These are phyloP conservation scores for Ostrea edulis DNA, from an alignment of 1,140 invertebrate genomes.

Conservation along the genomic window DNA sequence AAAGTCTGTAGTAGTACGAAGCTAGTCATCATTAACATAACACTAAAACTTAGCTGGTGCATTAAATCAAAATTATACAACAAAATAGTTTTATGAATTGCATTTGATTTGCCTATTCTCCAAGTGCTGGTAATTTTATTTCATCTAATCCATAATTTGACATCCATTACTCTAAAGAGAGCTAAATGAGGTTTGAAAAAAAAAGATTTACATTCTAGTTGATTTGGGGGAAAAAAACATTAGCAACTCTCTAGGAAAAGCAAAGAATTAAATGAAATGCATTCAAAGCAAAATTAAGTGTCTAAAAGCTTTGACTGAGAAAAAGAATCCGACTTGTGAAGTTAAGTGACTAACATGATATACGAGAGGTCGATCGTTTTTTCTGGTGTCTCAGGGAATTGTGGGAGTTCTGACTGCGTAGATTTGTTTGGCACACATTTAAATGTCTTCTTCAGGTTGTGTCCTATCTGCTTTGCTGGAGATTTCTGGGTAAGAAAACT, in stretches of 20 bases:
- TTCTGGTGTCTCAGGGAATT: slow-evolving; percentile 86
- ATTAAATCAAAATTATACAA: too few species aligned
- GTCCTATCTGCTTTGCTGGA: slow-evolving; percentile 87
- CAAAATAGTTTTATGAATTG: too few species aligned
- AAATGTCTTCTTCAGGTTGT: slow-evolving; percentile 97
- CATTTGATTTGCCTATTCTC: too few species aligned
- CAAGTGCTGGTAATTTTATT: too few species aligned
- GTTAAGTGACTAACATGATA: slow-evolving; percentile 88
- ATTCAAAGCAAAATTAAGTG: background rate
- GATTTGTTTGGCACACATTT: slow-evolving; percentile 95
- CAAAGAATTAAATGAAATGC: background rate
- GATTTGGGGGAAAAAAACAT: too few species aligned
- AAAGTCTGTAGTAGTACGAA: too few species aligned
- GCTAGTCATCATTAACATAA: too few species aligned
- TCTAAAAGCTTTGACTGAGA: background rate
- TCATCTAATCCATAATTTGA: too few species aligned
- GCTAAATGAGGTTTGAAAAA: too few species aligned
- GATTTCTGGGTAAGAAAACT: slow-evolving; percentile 80
- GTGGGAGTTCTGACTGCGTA: slow-evolving; percentile 81
- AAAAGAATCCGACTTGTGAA: background rate
- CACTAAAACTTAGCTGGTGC: too few species aligned
- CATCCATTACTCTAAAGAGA: too few species aligned
- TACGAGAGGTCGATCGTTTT: slow-evolving; percentile 96
- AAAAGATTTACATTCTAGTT: too few species aligned
- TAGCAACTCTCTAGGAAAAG: background rate